Conservation (phyloP, 35 echinoderm and acorn worm genomes). For the Lytechinus pictus region DNA sequence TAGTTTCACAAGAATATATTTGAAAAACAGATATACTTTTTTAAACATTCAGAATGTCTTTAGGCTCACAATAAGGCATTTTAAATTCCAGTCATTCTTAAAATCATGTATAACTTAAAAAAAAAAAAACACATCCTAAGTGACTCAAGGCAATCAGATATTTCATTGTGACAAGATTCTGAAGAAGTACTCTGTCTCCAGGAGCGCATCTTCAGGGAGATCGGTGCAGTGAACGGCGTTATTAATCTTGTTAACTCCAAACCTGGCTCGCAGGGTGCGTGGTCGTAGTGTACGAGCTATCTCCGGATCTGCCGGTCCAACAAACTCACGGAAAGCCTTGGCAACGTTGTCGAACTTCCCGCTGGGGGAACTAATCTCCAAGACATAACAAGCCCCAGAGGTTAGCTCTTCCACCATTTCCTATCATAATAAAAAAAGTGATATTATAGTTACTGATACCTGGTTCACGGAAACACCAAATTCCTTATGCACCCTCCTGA, state of each 20-base stretch:
- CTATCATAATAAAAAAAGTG: conserved; percentile 35
- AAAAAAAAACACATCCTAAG: background rate
- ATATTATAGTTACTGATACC: too few relatives aligned
- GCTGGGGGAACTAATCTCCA: conserved; percentile 66
- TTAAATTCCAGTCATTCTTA: too few relatives aligned
- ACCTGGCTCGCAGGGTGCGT: conserved; percentile 75
- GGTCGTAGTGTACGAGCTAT: conserved; percentile 83
- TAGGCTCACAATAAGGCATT: too few relatives aligned
- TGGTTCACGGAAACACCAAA: too few relatives aligned
- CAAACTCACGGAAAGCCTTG: conserved; percentile 73
- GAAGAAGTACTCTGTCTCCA: conserved; percentile 90
- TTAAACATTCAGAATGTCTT: too few relatives aligned
- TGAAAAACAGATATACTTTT: too few relatives aligned
- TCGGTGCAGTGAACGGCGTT: conserved; percentile 94
- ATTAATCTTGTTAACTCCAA: conserved; percentile 77
- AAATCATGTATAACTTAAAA: too few relatives aligned
- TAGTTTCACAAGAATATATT: too few relatives aligned
- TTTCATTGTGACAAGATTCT: conserved; percentile 77
- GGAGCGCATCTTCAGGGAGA: conserved; percentile 72
- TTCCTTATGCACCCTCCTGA: too few relatives aligned
- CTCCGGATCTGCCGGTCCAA: conserved; percentile 90
- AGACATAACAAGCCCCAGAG: conserved; percentile 75
- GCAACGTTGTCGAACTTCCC: conserved; percentile 56
- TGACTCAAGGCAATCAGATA: background rate
- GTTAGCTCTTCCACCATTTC: conserved; percentile 87